Evolutionary conservation across 2,888 invertebrate genomes (phyloP).

Genomic region (Conops quadrifasciatus): DNA sequence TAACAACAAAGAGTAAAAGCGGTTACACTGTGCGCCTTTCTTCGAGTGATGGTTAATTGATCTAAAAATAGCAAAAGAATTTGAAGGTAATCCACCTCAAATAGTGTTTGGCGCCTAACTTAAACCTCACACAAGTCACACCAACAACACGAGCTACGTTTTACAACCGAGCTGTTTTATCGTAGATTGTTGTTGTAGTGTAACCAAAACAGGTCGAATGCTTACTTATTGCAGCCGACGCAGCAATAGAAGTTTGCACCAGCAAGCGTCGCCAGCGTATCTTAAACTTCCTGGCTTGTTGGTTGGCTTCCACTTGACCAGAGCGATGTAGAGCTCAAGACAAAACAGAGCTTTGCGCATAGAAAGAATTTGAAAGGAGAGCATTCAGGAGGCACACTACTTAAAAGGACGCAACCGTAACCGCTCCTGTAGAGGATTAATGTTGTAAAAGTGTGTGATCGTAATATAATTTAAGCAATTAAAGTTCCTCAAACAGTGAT

Average conservation of each 20-base stretch:
- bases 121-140: neutral
- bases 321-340: conserved; percentile 47
- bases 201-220: conserved; percentile 34
- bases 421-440: neutral
- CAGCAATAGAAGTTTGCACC: conserved; percentile 23
- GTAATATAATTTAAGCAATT: conserved; percentile 17
- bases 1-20: conserved; percentile 17
- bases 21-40: conserved; percentile 18
- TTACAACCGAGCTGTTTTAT: conserved; percentile 2
- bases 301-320: conserved; percentile 41
- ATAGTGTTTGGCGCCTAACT: neutral
- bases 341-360: conserved; percentile 45
- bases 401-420: neutral
- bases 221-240: conserved; percentile 17
- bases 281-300: conserved; percentile 41
- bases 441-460: conserved; percentile 27
- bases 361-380: conserved; percentile 52
- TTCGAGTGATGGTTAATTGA: conserved; percentile 6
- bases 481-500: conserved; percentile 35
- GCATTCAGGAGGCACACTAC: conserved; percentile 40
- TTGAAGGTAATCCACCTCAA: conserved; percentile 25
- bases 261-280: conserved; percentile 26
- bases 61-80: conserved; percentile 30
- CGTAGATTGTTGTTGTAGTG: neutral
- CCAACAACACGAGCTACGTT: neutral